A percentile compares a stretch with the other conserved stretches of the same genome.
These are phyloP conservation scores for Hymenopus coronatus DNA, from an alignment of 2,888 invertebrate genomes.

Conservation along the genomic window DNA sequence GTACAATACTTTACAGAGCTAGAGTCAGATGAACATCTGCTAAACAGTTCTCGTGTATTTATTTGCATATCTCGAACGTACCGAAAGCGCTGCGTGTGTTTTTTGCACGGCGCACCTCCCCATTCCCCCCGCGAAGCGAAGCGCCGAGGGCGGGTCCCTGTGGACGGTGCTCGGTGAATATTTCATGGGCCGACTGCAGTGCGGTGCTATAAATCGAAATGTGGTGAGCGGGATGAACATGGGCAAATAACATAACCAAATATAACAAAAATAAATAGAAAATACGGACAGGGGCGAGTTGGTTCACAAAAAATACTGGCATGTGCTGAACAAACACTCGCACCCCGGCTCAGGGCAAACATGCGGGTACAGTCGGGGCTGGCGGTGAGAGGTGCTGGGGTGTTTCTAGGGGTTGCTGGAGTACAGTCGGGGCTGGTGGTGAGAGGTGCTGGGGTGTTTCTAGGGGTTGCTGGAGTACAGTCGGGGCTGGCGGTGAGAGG, in stretches of 20 bases:
- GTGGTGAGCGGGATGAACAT: conserved; percentile 13
- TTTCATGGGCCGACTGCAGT: conserved; percentile 12
- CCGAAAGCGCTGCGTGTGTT: neutral
- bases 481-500: too few species aligned
- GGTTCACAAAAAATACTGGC: conserved; percentile 1
- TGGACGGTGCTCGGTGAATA: neutral
- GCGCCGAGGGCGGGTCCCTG: neutral
- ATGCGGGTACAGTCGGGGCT: neutral
- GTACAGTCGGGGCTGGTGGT: too few species aligned
- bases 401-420: too few species aligned
- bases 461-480: too few species aligned
- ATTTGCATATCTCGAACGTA: neutral
- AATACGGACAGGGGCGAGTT: neutral
- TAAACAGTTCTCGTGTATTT: too few species aligned
- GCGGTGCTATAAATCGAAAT: conserved; percentile 10
- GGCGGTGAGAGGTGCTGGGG: too few species aligned
- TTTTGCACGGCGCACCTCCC: neutral
- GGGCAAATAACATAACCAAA: conserved; percentile 14
- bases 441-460: too few species aligned
- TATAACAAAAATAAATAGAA: conserved; percentile 18
- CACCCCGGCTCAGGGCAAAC: neutral
- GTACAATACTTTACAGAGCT: too few species aligned
- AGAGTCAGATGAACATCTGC: too few species aligned
- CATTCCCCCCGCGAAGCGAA: neutral
- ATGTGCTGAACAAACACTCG: conserved; percentile 3